Base-by-base conservation (phyloP, 1,140 invertebrate genomes). In the Drosophila sulfurigaster region DNA sequence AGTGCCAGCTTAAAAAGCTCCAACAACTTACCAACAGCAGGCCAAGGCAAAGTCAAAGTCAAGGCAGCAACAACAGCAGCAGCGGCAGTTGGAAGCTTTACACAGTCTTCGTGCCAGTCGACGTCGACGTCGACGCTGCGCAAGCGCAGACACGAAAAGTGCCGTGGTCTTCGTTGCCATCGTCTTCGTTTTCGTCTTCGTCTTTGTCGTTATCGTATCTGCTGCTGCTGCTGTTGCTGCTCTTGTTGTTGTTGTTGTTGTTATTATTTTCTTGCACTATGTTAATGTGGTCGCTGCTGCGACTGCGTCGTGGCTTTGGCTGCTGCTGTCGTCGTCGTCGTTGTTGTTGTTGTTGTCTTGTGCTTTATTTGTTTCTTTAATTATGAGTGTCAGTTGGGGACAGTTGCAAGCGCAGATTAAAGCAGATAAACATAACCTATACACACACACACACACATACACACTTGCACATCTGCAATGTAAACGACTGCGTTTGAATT, bases 321-420 rank as follows among this genome's bases (percentile, higher is more conserved):
- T 38, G 67, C 52, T 65, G 67, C 48, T 57, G 65, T 13, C 52
- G 64, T 49, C 45, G 62, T 59, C 51, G 30, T 15, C 65, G 68
- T 46, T 10, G 66, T 52, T 65, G 71, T 57, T 45, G 46, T 48
- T 68, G 63, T 57, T 56, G 68, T 45, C 48, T 48, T 70, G 69
- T 82, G 86, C 82, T 90, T 91, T 90, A 90, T 91, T 91, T 90
- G 87, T 90, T 91, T 90, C 87, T 86, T 90, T 91, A 87, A 87
- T 90, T 91, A 87, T 90, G 82, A 91, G 87, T 90, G 87, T 91
- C 82, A 91, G 87, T 87, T 79, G 79, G 87, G 71, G 81, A 78
- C 81, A 88, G 83, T 87, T 81, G 81, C 56, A 80, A 71, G 74
- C 81, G 51, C 80, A 88, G 85, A 80, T 87, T 87, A 79, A 88